Conservation (phyloP, 2,113 vertebrate species). For the Vulpes ferrilata region DNA sequence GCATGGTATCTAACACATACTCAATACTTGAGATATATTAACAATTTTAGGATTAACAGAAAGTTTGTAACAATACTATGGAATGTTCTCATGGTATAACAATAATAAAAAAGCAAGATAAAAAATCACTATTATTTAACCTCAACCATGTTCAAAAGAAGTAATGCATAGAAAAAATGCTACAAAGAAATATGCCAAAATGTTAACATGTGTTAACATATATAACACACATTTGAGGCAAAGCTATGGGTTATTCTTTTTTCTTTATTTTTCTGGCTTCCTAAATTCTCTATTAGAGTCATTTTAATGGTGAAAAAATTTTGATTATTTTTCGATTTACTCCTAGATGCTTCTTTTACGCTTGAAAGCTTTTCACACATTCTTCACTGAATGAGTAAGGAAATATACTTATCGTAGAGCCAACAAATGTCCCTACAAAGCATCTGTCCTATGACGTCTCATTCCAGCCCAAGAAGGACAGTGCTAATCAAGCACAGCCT, state of each 20-base stretch:
- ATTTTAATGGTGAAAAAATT: neutral
- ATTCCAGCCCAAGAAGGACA: neutral
- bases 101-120: neutral
- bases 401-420: neutral
- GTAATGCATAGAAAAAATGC: neutral
- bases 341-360: neutral
- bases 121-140: constrained; percentile 33
- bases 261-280: neutral
- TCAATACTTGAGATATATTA: neutral
- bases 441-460: neutral
- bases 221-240: neutral
- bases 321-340: neutral
- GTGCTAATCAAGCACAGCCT: neutral
- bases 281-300: constrained; percentile 3
- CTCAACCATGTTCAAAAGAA: neutral
- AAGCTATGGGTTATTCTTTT: neutral
- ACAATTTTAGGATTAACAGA: neutral
- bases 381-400: neutral
- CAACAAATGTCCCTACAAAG: neutral
- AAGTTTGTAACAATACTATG: neutral
- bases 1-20: neutral
- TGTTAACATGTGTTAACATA: neutral
- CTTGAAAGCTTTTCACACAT: neutral
- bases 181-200: neutral
- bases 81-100: neutral